phyloP scores from a whole-genome alignment of 2,797 vertebrate species.

The Gymnoscopelus microlampas region DNA sequence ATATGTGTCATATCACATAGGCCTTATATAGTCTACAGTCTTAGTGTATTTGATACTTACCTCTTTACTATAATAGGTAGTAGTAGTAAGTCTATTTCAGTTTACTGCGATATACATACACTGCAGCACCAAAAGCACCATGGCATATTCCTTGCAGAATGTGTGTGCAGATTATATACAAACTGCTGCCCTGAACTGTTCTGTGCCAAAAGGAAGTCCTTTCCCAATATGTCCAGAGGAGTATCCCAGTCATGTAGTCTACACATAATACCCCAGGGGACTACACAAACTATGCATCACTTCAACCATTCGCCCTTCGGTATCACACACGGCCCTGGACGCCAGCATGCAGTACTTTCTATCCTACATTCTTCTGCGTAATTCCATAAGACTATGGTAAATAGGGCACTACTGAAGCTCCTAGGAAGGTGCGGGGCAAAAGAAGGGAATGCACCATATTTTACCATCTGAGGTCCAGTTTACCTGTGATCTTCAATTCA shows the following conservation, averaged over 20 bases:
- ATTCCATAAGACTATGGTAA: too few relatives aligned
- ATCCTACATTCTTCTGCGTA: too few relatives aligned
- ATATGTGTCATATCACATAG: too few relatives aligned
- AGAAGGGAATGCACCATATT: not conserved
- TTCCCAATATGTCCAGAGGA: conserved; percentile 43
- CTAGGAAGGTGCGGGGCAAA: not conserved
- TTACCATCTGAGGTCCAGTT: conserved; percentile 5
- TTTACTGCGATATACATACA: too few relatives aligned
- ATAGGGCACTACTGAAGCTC: too few relatives aligned
- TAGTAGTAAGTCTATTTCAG: too few relatives aligned
- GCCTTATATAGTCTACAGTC: too few relatives aligned
- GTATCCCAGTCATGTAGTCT: conserved; percentile 44
- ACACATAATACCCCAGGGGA: conserved; percentile 52
- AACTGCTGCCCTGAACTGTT: conserved; percentile 39
- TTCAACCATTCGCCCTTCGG: conserved; percentile 33
- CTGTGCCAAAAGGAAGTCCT: conserved; percentile 59
- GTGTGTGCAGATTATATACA: conserved; percentile 5
- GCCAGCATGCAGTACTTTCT: not conserved
- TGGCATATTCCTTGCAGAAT: not conserved
- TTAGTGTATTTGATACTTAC: too few relatives aligned
- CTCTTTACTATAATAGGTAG: too few relatives aligned
- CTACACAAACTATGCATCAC: conserved; percentile 43
- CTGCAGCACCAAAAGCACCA: too few relatives aligned
- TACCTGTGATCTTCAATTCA: not conserved
- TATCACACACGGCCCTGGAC: conserved; percentile 34